phyloP scores from a whole-genome alignment of 2,888 invertebrate species.

The Diabrotica balteata region DNA sequence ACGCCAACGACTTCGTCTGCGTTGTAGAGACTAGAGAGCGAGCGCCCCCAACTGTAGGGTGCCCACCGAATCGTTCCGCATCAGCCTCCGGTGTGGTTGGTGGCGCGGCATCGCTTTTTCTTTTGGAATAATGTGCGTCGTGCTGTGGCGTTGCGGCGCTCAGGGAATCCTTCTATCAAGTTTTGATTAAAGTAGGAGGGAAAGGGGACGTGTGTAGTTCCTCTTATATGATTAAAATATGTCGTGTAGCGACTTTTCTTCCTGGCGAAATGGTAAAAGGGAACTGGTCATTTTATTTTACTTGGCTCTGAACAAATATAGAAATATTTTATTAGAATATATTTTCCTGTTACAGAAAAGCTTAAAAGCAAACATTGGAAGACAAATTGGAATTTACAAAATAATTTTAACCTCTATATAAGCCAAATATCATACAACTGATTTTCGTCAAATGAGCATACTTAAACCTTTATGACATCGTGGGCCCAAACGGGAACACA shows the following conservation, averaged over 20 bases:
- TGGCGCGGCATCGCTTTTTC: background rate
- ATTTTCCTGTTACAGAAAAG: too few relatives aligned
- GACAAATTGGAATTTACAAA: too few relatives aligned
- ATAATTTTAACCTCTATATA: too few relatives aligned
- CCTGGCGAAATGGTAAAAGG: background rate
- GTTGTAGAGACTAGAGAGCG: background rate
- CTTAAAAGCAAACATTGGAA: too few relatives aligned
- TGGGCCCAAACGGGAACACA: too few relatives aligned
- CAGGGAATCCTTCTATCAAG: background rate
- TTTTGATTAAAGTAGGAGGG: constrained; percentile 3
- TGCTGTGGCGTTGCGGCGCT: background rate
- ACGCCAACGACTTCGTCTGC: too few relatives aligned
- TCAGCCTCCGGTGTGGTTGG: constrained; percentile 2
- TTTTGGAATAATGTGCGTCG: background rate
- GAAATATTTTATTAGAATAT: too few relatives aligned
- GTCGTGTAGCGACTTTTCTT: background rate
- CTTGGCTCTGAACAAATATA: too few relatives aligned
- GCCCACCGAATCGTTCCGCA: constrained; percentile 3
- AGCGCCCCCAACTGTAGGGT: background rate
- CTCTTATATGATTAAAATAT: constrained; percentile 1
- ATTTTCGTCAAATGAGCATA: too few relatives aligned
- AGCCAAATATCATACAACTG: too few relatives aligned
- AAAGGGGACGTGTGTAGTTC: background rate
- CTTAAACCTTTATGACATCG: too few relatives aligned
- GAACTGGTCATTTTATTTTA: too few relatives aligned